These are phyloP conservation scores for Drosophila saltans DNA, from an alignment of 1,140 invertebrate species.

Conservation along the genomic window DNA sequence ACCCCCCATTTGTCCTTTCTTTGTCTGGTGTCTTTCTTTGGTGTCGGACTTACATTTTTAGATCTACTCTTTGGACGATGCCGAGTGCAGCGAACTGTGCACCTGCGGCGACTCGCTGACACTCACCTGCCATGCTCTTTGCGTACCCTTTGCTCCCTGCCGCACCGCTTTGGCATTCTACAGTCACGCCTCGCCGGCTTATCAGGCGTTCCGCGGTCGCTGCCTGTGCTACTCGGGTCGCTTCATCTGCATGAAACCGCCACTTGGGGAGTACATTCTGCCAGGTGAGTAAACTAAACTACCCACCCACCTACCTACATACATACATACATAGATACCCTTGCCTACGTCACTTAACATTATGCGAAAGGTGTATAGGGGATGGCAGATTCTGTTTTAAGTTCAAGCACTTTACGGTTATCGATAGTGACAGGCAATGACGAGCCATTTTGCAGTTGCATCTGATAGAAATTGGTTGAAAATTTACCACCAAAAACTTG, in stretches of 20 bases:
- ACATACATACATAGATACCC: not conserved
- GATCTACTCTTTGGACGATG: slow-evolving; percentile 93
- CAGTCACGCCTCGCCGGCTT: slow-evolving; percentile 93
- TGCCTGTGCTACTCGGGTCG: slow-evolving; percentile 95
- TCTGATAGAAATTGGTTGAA: slow-evolving; percentile 14
- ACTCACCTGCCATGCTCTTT: slow-evolving; percentile 92
- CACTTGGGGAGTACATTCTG: slow-evolving; percentile 87
- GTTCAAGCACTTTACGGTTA: slow-evolving; percentile 67
- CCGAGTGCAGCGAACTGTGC: slow-evolving; percentile 92
- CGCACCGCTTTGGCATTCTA: slow-evolving; percentile 93
- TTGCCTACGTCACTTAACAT: not conserved
- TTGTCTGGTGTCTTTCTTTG: not conserved
- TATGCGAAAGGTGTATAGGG: slow-evolving; percentile 10
- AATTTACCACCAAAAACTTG: not conserved
- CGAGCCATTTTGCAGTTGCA: slow-evolving; percentile 44
- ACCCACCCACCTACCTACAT: too few species aligned
- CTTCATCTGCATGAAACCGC: slow-evolving; percentile 95
- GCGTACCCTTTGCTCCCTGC: slow-evolving; percentile 92
- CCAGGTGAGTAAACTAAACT: slow-evolving; percentile 68
- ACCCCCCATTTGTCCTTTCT: not conserved
- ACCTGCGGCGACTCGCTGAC: slow-evolving; percentile 90
- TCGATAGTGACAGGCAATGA: slow-evolving; percentile 68
- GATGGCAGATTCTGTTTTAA: slow-evolving; percentile 31
- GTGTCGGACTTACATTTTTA: slow-evolving; percentile 73
- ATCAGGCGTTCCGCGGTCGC: slow-evolving; percentile 93